Conservation (phyloP, 2,797 vertebrate species). For the Lutra lutra region DNA sequence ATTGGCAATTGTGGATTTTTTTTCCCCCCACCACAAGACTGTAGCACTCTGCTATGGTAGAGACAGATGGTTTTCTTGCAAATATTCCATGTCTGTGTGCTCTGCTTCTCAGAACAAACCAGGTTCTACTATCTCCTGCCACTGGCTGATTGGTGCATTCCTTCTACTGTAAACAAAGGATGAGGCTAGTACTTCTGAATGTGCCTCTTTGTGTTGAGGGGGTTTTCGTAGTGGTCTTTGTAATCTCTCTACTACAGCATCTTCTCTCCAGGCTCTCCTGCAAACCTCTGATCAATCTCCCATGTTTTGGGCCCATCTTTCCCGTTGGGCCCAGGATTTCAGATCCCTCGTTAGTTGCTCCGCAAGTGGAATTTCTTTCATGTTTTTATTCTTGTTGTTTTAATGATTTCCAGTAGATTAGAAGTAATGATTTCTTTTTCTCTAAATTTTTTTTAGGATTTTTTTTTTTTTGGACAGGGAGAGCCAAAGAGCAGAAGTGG, state of each 20-base stretch:
- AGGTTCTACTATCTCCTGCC: neutral
- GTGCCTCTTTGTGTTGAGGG: neutral
- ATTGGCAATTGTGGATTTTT: neutral
- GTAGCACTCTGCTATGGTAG: neutral
- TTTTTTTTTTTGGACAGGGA: too few species aligned
- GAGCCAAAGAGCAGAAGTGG: too few species aligned
- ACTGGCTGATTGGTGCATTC: neutral
- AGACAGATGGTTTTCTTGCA: neutral
- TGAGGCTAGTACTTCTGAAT: neutral
- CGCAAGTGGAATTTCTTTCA: neutral
- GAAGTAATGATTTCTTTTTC: neutral
- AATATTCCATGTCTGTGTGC: neutral
- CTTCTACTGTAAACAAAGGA: neutral
- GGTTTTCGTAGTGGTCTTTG: too few species aligned
- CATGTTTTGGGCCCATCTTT: neutral
- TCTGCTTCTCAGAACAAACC: neutral
- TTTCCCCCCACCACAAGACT: neutral
- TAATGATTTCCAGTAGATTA: neutral
- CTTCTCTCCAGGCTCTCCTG: neutral
- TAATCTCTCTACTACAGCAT: neutral
- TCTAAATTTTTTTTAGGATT: neutral
- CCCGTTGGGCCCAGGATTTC: neutral
- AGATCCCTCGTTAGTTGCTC: neutral
- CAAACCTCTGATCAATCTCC: too few species aligned
- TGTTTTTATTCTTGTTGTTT: neutral